Evolutionary conservation across 2,113 vertebrate genomes (phyloP).

Genomic region (Nansenia antarctica): DNA sequence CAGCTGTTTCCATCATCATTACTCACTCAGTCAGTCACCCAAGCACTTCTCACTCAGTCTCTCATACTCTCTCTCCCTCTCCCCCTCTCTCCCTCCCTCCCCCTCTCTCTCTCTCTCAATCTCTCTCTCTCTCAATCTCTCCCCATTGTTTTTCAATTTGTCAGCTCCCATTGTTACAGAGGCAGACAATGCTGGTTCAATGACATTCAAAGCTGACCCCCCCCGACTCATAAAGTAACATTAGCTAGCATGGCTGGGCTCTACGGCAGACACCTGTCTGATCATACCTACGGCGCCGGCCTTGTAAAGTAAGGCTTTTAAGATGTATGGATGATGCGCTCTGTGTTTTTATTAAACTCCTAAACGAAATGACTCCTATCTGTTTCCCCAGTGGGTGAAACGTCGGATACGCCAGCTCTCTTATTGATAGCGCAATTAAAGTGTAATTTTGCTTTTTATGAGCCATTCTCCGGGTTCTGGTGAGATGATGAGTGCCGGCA

Average conservation of each 20-base stretch:
- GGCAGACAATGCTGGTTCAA: background rate
- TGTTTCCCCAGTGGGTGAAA: background rate
- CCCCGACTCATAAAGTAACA: background rate
- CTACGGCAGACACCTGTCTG: background rate
- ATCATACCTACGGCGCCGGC: background rate
- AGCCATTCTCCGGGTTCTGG: constrained; percentile 8
- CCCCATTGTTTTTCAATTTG: background rate
- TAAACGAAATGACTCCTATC: no score
- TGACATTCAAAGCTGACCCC: background rate
- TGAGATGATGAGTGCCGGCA: constrained; percentile 3
- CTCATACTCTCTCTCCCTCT: background rate
- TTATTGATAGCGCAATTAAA: background rate
- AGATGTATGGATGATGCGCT: background rate
- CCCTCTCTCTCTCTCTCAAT: background rate
- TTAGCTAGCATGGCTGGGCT: background rate
- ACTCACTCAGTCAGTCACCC: constrained; percentile 4
- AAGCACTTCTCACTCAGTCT: background rate
- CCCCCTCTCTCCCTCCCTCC: background rate
- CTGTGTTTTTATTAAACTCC: background rate
- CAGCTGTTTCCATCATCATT: constrained; percentile 33
- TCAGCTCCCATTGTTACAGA: no score
- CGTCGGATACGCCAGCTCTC: background rate
- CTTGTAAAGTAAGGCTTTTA: background rate
- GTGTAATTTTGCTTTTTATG: background rate
- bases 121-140: background rate